These are phyloP conservation scores for Venusia cambrica DNA, from an alignment of 2,888 invertebrate species.

Conservation along the genomic window DNA sequence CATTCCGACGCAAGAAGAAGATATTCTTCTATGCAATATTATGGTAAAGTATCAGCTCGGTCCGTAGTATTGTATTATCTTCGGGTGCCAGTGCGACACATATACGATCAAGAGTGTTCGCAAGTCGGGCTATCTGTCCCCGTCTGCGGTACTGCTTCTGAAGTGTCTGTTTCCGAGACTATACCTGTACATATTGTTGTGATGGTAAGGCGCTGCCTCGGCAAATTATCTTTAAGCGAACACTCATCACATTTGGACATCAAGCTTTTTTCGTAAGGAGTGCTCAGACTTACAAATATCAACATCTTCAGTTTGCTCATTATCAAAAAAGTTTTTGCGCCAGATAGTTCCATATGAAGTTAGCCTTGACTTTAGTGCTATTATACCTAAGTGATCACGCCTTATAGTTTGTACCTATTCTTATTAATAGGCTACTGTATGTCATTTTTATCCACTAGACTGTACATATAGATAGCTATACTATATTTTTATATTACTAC, in stretches of 20 bases:
- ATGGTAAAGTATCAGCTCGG: no score
- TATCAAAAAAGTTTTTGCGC: constrained; percentile 37
- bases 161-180: no score
- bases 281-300: constrained; percentile 17
- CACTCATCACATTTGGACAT: constrained; percentile 40
- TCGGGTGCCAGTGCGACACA: no score
- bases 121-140: no score
- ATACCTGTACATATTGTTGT: no score
- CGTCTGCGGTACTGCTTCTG: no score
- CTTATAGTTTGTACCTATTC: constrained; percentile 43
- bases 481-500: constrained; percentile 77
- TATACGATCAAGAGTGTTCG: no score
- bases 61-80: no score
- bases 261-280: constrained; percentile 39
- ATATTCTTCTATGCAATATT: no score
- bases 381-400: constrained; percentile 48
- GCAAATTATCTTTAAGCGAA: constrained; percentile 37
- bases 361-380: constrained; percentile 39
- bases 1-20: no score
- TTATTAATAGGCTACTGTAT: constrained; percentile 36
- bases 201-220: constrained; percentile 40
- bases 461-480: constrained; percentile 77
- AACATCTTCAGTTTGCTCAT: constrained; percentile 21
- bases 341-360: constrained; percentile 32
- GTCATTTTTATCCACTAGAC: constrained; percentile 52